phyloP scores from a whole-genome alignment of 2,888 invertebrate species.

The Coelinius sp. region DNA sequence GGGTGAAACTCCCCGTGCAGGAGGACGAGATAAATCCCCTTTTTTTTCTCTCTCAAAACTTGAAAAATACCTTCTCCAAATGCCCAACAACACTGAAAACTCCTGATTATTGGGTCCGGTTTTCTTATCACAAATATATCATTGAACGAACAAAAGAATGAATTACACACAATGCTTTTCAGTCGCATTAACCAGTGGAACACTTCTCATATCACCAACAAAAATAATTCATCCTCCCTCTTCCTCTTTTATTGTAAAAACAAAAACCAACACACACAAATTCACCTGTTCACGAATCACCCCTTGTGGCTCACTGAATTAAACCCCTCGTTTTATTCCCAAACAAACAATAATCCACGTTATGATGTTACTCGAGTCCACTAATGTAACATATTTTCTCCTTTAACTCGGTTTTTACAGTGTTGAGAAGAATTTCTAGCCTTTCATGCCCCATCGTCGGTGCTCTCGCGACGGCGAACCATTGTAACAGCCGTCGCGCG shows the following conservation, averaged over 20 bases:
- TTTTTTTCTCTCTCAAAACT: neutral
- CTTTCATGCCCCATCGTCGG: constrained; percentile 46
- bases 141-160: constrained; percentile 13
- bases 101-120: constrained; percentile 22
- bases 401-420: neutral
- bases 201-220: neutral
- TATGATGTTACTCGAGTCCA: neutral
- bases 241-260: constrained; percentile 25
- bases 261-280: neutral
- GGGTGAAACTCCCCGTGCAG: constrained; percentile 45
- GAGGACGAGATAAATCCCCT: constrained; percentile 42
- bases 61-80: neutral
- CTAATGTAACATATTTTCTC: neutral
- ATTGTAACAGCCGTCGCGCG: constrained; percentile 47
- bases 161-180: neutral
- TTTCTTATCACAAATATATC: constrained; percentile 26
- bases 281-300: constrained; percentile 19
- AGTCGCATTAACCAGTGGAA: neutral
- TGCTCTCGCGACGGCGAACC: constrained; percentile 52
- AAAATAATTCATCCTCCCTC: constrained; percentile 7
- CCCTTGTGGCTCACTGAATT: neutral
- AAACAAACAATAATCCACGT: neutral
- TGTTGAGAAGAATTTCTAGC: neutral
- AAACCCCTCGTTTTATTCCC: neutral
- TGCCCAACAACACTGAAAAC: neutral